Evolutionary conservation across 1,140 invertebrate genomes (phyloP), one percentile per base, ranked within the genome.

Genomic region (Bombus confusus): DNA sequence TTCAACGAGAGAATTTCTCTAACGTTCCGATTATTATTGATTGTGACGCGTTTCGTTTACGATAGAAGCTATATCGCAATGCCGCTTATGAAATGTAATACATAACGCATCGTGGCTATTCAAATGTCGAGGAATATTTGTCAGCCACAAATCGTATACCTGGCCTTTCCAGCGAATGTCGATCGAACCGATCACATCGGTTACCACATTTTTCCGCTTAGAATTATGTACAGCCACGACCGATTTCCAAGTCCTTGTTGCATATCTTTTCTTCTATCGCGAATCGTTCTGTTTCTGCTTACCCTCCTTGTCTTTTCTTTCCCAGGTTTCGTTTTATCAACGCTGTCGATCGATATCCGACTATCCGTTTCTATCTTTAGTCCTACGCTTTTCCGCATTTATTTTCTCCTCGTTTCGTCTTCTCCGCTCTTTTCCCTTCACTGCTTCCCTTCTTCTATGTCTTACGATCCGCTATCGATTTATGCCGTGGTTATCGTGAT

Each of bases 261-360:
- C 83, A 80, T 85, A 85, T 85, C 83, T 85, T 34, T 62, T 34
- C 47, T 64, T 39, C 68, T 43, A 85, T 85, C 83, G 39, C 57
- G 77, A 85, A 80, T 73, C 57, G 83, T 85, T 80, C 77, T 85
- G 83, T 57, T 72, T 85, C 83, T 85, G 28, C 37, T 85, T 85
- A 73, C 52, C 83, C 83, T 80, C 68, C 57, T 80, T 85, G 83
- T n/a, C 25, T 79, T 72, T 10, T 71, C 76, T 80, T 39, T 47
- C 15, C 31, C 66, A 72, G 31, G 39, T 47, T 72, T 47, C 18
- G 39, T 79, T 59, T 73, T 85, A 85, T 85, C 83, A 12, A 25
- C 22, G 13, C 31, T 37, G 9, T 3, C 28, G 28, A 85, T 80
- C 77, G 52, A 41, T 72, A n/a, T n/a, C 66, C 47, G 76, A 47